Conservation (phyloP, 1,140 invertebrate genomes). For the Aphaenogaster ashmeadi region DNA sequence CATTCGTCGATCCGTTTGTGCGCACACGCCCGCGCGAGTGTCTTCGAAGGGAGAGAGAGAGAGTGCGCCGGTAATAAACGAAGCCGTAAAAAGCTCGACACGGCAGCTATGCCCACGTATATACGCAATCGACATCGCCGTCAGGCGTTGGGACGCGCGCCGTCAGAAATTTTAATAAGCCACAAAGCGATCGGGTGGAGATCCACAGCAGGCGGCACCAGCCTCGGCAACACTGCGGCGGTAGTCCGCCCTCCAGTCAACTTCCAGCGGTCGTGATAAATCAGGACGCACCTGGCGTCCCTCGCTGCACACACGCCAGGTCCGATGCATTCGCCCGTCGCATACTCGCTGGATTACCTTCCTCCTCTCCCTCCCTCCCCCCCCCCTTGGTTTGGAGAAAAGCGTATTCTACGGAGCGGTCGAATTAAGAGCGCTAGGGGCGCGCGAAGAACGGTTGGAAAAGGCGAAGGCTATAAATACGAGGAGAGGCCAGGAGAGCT, state of each 20-base stretch:
- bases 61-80: neutral
- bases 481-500: constrained; percentile 15
- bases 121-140: constrained; percentile 17
- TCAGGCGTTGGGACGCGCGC: neutral
- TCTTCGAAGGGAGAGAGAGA: neutral
- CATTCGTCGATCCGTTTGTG: constrained; percentile 19
- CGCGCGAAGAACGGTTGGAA: constrained; percentile 70
- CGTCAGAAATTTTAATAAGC: constrained; percentile 76
- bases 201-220: constrained; percentile 11
- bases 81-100: constrained; percentile 33
- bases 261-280: constrained; percentile 69
- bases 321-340: constrained; percentile 58
- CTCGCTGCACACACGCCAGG: constrained; percentile 49
- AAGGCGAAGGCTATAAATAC: constrained; percentile 80
- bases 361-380: neutral
- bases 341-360: constrained; percentile 68
- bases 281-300: constrained; percentile 72
- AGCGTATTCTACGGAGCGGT: constrained; percentile 72
- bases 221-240: neutral
- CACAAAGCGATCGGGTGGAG: constrained; percentile 35
- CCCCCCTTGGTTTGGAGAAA: constrained; percentile 44
- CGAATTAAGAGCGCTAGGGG: constrained; percentile 72
- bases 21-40: constrained; percentile 26
- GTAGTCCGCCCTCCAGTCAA: constrained; percentile 66
- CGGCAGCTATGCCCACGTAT: neutral